phyloP scores from a whole-genome alignment of 2,888 invertebrate species.

The Cyclophora albipunctata region DNA sequence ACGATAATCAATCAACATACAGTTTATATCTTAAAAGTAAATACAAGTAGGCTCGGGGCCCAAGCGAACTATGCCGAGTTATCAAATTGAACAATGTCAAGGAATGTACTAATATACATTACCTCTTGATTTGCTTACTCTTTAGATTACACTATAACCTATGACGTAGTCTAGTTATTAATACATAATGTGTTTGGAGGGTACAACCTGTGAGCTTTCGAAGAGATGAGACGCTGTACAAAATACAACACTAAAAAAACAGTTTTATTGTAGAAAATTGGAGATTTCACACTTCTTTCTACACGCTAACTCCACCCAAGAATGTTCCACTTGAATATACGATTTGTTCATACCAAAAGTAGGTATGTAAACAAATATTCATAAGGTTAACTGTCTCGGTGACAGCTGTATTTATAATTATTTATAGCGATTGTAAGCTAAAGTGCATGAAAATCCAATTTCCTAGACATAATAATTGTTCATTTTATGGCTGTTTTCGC shows the following conservation, averaged over 20 bases:
- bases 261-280: too few relatives aligned
- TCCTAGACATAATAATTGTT: too few relatives aligned
- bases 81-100: constrained; percentile 48
- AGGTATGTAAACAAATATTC: too few relatives aligned
- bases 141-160: constrained; percentile 41
- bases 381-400: too few relatives aligned
- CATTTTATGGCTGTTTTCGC: too few relatives aligned
- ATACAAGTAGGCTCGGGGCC: constrained; percentile 53
- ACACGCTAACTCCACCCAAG: too few relatives aligned
- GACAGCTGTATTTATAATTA: constrained; percentile 9
- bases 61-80: constrained; percentile 35
- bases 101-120: constrained; percentile 62
- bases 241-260: too few relatives aligned
- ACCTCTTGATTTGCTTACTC: constrained; percentile 39
- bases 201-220: constrained; percentile 40
- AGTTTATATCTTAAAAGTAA: constrained; percentile 73
- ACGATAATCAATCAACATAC: constrained; percentile 69
- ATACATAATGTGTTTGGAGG: constrained; percentile 39
- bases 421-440: constrained; percentile 2
- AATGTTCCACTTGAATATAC: too few relatives aligned
- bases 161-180: constrained; percentile 42
- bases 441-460: too few relatives aligned
- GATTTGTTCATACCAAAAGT: too few relatives aligned
- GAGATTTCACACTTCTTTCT: too few relatives aligned
- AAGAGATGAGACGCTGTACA: constrained; percentile 27